Evolutionary conservation across 2,113 vertebrate species (phyloP).

Genomic region (Zosterops hypoxanthus): DNA sequence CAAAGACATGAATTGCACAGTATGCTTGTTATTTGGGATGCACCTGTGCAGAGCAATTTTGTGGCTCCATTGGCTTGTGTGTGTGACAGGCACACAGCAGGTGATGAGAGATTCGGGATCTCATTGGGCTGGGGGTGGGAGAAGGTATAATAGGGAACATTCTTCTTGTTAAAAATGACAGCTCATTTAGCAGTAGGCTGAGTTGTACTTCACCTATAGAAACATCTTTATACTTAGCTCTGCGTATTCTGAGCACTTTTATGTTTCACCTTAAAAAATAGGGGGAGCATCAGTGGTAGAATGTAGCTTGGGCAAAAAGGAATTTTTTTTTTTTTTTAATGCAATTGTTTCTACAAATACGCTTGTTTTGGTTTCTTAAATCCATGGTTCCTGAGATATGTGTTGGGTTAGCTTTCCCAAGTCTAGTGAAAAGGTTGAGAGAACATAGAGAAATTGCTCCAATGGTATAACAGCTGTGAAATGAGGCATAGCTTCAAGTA

Average conservation of each 20-base stretch:
- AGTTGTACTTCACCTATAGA: conserved; percentile 7
- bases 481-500: not conserved
- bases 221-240: not conserved
- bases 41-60: conserved; percentile 55
- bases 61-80: conserved; percentile 4
- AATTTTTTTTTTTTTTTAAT: not conserved
- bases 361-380: not conserved
- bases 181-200: not conserved
- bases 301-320: not conserved
- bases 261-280: not conserved
- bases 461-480: not conserved
- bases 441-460: not conserved
- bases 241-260: not conserved
- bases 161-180: conserved; percentile 41
- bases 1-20: not conserved
- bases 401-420: not conserved
- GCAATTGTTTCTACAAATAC: not conserved
- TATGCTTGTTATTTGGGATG: conserved; percentile 4
- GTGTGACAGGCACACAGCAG: conserved; percentile 45
- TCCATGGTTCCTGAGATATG: not conserved
- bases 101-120: not conserved
- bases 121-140: conserved; percentile 20
- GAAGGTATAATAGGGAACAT: not conserved
- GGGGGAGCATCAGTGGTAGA: not conserved
- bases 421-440: not conserved